phyloP scores from a whole-genome alignment of 2,888 invertebrate species.

The Tetheella fluctuosa region DNA sequence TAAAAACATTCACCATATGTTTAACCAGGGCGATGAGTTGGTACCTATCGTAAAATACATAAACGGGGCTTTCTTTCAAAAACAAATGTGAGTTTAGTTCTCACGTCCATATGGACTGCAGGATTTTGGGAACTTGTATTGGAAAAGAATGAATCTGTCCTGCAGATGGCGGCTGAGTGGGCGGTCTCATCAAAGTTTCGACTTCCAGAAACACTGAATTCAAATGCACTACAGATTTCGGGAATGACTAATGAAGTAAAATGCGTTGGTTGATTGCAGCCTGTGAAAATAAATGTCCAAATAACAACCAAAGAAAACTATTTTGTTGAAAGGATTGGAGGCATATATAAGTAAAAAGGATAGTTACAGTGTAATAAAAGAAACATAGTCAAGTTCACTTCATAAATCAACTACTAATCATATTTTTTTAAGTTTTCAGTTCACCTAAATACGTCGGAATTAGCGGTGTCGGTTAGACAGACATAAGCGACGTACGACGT shows the following conservation, averaged over 20 bases:
- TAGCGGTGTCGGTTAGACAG: slow-evolving; percentile 40
- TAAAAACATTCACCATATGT: slow-evolving; percentile 33
- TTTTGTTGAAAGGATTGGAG: too few species aligned
- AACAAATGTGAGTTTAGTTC: slow-evolving; percentile 66
- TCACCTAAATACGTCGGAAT: slow-evolving; percentile 59
- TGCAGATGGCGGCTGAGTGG: slow-evolving; percentile 66
- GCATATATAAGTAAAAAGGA: too few species aligned
- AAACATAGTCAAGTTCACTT: slow-evolving; percentile 23
- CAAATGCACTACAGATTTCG: slow-evolving; percentile 15
- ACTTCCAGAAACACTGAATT: slow-evolving; percentile 60
- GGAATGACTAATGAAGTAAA: slow-evolving; percentile 17
- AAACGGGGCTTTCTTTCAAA: slow-evolving; percentile 57
- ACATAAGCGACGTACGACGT: slow-evolving; percentile 28
- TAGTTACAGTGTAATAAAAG: neutral
- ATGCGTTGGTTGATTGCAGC: slow-evolving; percentile 10
- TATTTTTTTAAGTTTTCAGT: slow-evolving; percentile 51
- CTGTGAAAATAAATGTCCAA: slow-evolving; percentile 4
- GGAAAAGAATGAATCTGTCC: slow-evolving; percentile 65
- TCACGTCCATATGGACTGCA: slow-evolving; percentile 77
- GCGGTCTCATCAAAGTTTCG: slow-evolving; percentile 63
- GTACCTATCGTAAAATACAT: slow-evolving; percentile 51
- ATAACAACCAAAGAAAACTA: too few species aligned
- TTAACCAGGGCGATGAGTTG: slow-evolving; percentile 23
- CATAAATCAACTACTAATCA: slow-evolving; percentile 41
- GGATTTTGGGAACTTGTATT: slow-evolving; percentile 71